Evolutionary conservation across 2,888 invertebrate species (phyloP).

Genomic region (Conistra vaccinii): DNA sequence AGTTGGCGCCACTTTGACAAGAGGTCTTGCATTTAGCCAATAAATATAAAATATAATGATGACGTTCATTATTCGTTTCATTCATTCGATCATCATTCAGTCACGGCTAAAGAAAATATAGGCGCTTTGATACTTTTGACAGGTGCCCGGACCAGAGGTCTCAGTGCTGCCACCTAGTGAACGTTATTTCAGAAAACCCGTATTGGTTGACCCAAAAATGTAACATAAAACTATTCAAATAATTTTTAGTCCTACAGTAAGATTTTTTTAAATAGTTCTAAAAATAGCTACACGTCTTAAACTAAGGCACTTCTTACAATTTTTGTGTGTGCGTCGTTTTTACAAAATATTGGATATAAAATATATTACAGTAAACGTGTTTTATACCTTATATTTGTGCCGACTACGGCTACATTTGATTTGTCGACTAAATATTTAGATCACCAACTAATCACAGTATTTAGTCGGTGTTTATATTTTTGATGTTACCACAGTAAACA

Average conservation of each 20-base stretch:
- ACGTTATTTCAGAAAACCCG: neutral
- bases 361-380: slow-evolving; percentile 58
- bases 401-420: slow-evolving; percentile 36
- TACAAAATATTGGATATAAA: slow-evolving; percentile 65
- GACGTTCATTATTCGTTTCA: neutral
- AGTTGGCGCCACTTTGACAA: neutral
- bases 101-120: neutral
- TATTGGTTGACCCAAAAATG: slow-evolving; percentile 2
- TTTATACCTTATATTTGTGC: slow-evolving; percentile 46
- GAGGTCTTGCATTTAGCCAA: neutral
- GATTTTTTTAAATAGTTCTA: slow-evolving; percentile 65
- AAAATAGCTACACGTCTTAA: slow-evolving; percentile 70
- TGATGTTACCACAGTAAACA: neutral
- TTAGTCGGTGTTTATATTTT: neutral
- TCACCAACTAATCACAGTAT: neutral
- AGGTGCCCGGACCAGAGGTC: neutral
- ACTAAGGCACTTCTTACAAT: slow-evolving; percentile 77
- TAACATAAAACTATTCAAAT: slow-evolving; percentile 16
- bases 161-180: neutral
- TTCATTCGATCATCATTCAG: neutral
- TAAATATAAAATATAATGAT: neutral
- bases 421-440: neutral
- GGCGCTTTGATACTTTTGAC: neutral
- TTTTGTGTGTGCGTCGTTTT: slow-evolving; percentile 70
- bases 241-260: slow-evolving; percentile 54